Evolutionary conservation across 35 echinoderm and acorn worm genomes (phyloP).

Genomic region (Stichopus chloronotus): DNA sequence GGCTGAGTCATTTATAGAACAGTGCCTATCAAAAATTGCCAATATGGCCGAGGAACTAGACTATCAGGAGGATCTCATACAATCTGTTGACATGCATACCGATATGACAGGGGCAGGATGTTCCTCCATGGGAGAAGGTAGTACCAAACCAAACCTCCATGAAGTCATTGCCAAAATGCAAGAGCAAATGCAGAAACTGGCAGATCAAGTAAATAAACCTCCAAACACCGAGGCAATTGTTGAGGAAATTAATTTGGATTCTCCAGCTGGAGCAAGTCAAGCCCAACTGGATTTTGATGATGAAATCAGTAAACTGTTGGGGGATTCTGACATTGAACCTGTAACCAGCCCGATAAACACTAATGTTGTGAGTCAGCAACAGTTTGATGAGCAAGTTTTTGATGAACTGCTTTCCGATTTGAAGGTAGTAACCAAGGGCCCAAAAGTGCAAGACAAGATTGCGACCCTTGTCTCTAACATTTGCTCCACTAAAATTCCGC

Average conservation of each 20-base stretch:
- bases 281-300: slow-evolving; percentile 22
- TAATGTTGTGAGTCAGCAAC: background rate
- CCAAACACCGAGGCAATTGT: background rate
- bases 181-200: background rate
- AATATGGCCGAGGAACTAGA: slow-evolving; percentile 12
- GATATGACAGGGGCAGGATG: background rate
- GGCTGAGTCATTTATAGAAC: background rate
- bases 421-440: background rate
- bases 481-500: background rate
- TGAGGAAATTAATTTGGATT: slow-evolving; percentile 23
- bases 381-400: slow-evolving; percentile 22
- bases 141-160: background rate
- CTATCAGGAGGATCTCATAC: background rate
- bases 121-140: background rate
- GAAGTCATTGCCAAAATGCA: slow-evolving; percentile 6
- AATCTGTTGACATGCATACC: background rate
- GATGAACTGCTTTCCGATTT: background rate
- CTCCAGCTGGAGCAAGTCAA: slow-evolving; percentile 5
- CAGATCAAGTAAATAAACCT: too few species aligned
- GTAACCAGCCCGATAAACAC: background rate
- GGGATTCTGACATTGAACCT: background rate
- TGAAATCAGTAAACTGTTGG: slow-evolving; percentile 22
- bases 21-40: background rate
- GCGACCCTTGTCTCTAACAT: slow-evolving; percentile 4
- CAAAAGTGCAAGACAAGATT: slow-evolving; percentile 26